phyloP scores from a whole-genome alignment of 2,888 invertebrate genomes.

The Thelaira solivaga region DNA sequence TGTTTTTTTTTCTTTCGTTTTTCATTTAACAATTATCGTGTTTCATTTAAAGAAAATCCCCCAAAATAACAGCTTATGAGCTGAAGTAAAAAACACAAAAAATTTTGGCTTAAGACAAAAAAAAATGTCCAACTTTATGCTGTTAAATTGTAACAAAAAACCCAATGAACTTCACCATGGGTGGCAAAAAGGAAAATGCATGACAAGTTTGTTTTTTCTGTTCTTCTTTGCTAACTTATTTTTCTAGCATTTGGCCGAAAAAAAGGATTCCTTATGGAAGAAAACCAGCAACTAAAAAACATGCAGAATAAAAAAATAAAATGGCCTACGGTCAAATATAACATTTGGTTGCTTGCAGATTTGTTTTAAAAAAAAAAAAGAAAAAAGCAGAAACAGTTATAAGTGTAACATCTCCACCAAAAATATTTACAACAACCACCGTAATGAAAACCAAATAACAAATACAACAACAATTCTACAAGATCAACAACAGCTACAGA shows the following conservation, averaged over 20 bases:
- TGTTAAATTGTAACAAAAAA: constrained; percentile 55
- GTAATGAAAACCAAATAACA: constrained; percentile 41
- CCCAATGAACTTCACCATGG: constrained; percentile 71
- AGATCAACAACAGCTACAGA: constrained; percentile 23
- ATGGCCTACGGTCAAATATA: constrained; percentile 52
- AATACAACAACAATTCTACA: constrained; percentile 42
- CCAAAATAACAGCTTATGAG: constrained; percentile 22
- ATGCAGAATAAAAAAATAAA: constrained; percentile 15
- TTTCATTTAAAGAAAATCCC: constrained; percentile 32
- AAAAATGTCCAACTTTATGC: constrained; percentile 1
- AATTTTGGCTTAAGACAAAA: neutral
- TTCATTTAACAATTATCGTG: constrained; percentile 49
- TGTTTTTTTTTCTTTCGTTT: constrained; percentile 29
- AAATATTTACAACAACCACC: constrained; percentile 51
- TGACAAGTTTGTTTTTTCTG: constrained; percentile 59
- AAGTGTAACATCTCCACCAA: constrained; percentile 62
- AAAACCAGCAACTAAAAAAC: neutral
- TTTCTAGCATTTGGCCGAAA: constrained; percentile 65
- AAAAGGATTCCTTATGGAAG: constrained; percentile 49
- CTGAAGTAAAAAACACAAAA: constrained; percentile 2
- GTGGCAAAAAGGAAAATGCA: constrained; percentile 66
- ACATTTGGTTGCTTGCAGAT: constrained; percentile 31
- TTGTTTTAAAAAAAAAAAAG: no score
- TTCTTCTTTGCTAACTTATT: no score
- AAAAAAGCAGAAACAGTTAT: constrained; percentile 56